Evolutionary conservation across 2,888 invertebrate genomes (phyloP).

Genomic region (Drosophila melanosoma): DNA sequence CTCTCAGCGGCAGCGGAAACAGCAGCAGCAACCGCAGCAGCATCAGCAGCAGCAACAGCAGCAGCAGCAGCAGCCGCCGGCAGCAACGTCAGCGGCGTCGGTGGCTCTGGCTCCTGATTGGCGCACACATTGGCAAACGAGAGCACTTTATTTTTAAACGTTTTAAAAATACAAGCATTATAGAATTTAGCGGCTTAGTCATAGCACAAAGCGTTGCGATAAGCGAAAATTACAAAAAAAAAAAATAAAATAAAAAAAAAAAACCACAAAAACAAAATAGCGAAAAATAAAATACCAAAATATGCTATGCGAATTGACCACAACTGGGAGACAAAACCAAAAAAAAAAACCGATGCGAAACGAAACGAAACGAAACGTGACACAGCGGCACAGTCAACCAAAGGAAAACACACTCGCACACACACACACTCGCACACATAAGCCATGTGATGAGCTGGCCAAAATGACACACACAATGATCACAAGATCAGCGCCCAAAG

Average conservation of each 20-base stretch:
- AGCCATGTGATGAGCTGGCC: slow-evolving; percentile 56
- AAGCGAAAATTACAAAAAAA: slow-evolving; percentile 6
- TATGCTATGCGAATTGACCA: slow-evolving; percentile 60
- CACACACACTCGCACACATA: background rate
- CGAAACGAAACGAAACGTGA: slow-evolving; percentile 14
- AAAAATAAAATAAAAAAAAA: slow-evolving; percentile 24
- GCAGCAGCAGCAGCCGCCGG: background rate
- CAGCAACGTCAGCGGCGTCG: slow-evolving; percentile 28
- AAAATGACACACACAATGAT: slow-evolving; percentile 54
- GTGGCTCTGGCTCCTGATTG: slow-evolving; percentile 73
- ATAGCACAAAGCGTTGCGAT: slow-evolving; percentile 42
- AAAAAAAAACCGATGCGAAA: slow-evolving; percentile 6
- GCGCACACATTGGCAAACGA: slow-evolving; percentile 81
- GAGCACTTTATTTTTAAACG: slow-evolving; percentile 79
- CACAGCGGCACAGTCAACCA: slow-evolving; percentile 15
- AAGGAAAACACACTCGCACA: slow-evolving; percentile 23
- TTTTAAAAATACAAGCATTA: slow-evolving; percentile 78
- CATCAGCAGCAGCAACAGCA: slow-evolving; percentile 6
- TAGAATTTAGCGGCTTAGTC: slow-evolving; percentile 75
- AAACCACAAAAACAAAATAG: slow-evolving; percentile 1
- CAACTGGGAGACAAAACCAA: slow-evolving; percentile 21
- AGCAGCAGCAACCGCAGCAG: background rate
- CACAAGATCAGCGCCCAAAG: slow-evolving; percentile 33
- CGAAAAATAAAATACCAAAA: slow-evolving; percentile 18
- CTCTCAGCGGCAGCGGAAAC: slow-evolving; percentile 15